Evolutionary conservation across 37 sponge, comb jelly and placozoan genomes (phyloP), one percentile per base, ranked within the genome.

Genomic region (Cliona cf. orientalis): DNA sequence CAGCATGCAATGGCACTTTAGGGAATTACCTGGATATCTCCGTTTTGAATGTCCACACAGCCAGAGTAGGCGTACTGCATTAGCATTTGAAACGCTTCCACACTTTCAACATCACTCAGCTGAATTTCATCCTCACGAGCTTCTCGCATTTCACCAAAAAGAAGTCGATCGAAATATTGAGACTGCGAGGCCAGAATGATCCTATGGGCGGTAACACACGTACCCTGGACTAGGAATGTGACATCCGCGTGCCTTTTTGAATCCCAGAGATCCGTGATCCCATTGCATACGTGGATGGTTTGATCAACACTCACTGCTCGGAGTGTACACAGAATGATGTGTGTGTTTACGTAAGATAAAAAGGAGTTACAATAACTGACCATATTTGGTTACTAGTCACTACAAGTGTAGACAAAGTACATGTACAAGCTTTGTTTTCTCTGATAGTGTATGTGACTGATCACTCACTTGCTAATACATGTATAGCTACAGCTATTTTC

Each of bases 101-200:
- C 75, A 49, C 53, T 49, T 32, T 78, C 35, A 7, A 38, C 42
- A 70, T 70, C 71, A 9, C 2, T 23, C 23, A 70, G 71, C 45
- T 7, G 2, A 21, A 70, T 42, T 28, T 70, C 71, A 70, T 33
- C 71, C 5, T 9, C 25, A 14, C 23, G 45, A 21, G 87, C 70
- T 58, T 91, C 92, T 56, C 57, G 79, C 92, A 91, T 91, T 19
- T 79, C 74, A 23, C 92, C 92, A 55, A 64, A 91, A 45, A 91
- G 69, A 61, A 91, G 69, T 7, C 84, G 62, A 49, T 78, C 78
- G 42, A 78, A 78, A 53, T 78, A 78, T 29, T 78, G 66, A 23
- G 66, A 78, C 78, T 78, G 78, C 33, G 78, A 78, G 65, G 78
- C 66, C 38, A 64, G 44, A 43, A 62, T 41, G 4, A 36, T 19